Evolutionary conservation across 2,888 invertebrate genomes (phyloP).

Genomic region (Apocheima hispidaria): DNA sequence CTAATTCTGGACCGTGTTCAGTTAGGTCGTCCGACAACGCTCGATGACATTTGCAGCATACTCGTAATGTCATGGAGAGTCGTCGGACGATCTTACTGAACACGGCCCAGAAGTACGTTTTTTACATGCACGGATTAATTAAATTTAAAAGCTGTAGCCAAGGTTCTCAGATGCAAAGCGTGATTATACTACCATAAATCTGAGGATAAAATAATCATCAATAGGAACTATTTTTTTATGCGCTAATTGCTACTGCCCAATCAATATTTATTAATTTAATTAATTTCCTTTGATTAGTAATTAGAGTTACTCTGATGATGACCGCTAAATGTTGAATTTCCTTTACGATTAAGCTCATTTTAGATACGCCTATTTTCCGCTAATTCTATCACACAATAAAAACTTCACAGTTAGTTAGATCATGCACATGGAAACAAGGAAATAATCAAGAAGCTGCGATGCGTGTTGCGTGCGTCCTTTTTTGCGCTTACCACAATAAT

Average conservation of each 20-base stretch:
- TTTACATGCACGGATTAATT: neutral
- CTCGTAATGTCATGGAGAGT: too few species aligned
- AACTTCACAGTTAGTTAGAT: slow-evolving; percentile 40
- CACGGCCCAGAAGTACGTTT: slow-evolving; percentile 1
- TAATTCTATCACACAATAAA: slow-evolving; percentile 31
- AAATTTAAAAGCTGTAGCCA: slow-evolving; percentile 8
- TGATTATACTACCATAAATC: neutral
- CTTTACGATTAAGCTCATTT: slow-evolving; percentile 21
- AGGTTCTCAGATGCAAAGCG: neutral
- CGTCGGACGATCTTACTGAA: too few species aligned
- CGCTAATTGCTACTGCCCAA: slow-evolving; percentile 9
- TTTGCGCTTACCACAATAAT: slow-evolving; percentile 46
- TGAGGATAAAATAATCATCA: slow-evolving; percentile 2
- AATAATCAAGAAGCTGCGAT: slow-evolving; percentile 53
- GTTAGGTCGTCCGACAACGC: too few species aligned
- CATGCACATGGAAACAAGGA: slow-evolving; percentile 48
- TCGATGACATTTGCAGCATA: too few species aligned
- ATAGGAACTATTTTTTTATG: slow-evolving; percentile 20
- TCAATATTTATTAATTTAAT: slow-evolving; percentile 9
- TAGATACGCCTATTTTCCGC: slow-evolving; percentile 34
- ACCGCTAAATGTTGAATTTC: slow-evolving; percentile 23
- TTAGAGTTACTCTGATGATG: slow-evolving; percentile 11
- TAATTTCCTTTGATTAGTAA: slow-evolving; percentile 8
- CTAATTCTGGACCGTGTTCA: too few species aligned
- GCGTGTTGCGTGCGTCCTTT: slow-evolving; percentile 43